Percentiles rank a stretch among this genome's conserved stretches.
Conservation (phyloP, 2,888 invertebrate genomes). For the Holacanthella duospinosa region DNA sequence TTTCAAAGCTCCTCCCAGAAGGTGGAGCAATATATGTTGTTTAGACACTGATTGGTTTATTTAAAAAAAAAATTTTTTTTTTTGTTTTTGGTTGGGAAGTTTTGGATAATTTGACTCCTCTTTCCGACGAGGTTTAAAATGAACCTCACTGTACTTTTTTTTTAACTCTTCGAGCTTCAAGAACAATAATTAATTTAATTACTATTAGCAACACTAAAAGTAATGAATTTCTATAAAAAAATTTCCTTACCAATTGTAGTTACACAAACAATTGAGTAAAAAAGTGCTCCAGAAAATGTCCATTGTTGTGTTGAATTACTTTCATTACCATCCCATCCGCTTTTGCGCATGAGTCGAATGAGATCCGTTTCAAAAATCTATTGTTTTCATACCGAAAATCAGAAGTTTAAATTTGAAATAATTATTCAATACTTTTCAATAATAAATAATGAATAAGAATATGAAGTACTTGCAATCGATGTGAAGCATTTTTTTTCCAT, state of each 20-base stretch:
- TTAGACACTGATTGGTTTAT: neutral
- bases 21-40: no score
- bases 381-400: no score
- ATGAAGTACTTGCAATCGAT: slow-evolving; percentile 44
- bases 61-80: no score
- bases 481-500: slow-evolving; percentile 62
- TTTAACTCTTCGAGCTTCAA: neutral
- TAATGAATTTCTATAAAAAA: neutral
- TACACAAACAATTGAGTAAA: slow-evolving; percentile 82
- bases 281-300: slow-evolving; percentile 82
- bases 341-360: slow-evolving; percentile 62
- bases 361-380: slow-evolving; percentile 63
- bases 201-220: neutral
- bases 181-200: neutral
- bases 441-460: neutral
- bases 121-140: no score
- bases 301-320: slow-evolving; percentile 54
- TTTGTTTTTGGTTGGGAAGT: no score
- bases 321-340: slow-evolving; percentile 53
- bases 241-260: slow-evolving; percentile 34
- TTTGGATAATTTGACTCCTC: no score
- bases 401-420: slow-evolving; percentile 24
- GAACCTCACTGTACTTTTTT: no score
- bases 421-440: no score
- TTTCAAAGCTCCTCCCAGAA: no score